Percentiles rank a stretch among this genome's conserved stretches.
phyloP scores from a whole-genome alignment of 2,888 invertebrate species.

The Drosophila mimica region DNA sequence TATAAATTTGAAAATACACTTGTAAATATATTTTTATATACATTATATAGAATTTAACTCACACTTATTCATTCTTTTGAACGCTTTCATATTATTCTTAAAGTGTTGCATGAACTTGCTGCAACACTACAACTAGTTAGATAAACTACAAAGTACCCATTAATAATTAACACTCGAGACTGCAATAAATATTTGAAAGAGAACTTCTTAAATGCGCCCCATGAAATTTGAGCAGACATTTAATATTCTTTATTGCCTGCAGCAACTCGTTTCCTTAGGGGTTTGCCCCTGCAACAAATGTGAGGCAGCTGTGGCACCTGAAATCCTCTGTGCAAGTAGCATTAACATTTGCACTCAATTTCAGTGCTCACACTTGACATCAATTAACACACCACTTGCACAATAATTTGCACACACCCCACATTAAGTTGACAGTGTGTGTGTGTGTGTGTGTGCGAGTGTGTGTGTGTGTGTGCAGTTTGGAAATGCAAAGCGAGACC shows the following conservation, averaged over 20 bases:
- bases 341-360: constrained; percentile 8
- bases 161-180: constrained; percentile 6
- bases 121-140: not conserved
- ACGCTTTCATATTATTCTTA: not conserved
- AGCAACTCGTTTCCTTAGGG: constrained; percentile 9
- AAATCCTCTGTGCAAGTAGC: not conserved
- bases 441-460: not conserved
- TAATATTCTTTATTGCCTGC: constrained; percentile 1
- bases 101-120: not conserved
- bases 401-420: constrained; percentile 3
- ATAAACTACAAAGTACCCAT: not conserved
- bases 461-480: constrained; percentile 6
- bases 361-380: constrained; percentile 31
- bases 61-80: not conserved
- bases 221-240: constrained; percentile 6
- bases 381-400: constrained; percentile 34
- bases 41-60: not conserved
- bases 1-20: not conserved
- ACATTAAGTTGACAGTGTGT: not conserved
- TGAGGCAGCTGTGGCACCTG: not conserved
- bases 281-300: not conserved
- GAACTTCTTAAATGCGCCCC: constrained; percentile 1
- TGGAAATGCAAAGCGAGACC: constrained; percentile 21
- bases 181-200: not conserved
- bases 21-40: no score